A percentile compares a stretch with the other conserved stretches of the same genome.
These are phyloP conservation scores for Erebia aethiops DNA, from an alignment of 2,888 invertebrate species.

Conservation along the genomic window DNA sequence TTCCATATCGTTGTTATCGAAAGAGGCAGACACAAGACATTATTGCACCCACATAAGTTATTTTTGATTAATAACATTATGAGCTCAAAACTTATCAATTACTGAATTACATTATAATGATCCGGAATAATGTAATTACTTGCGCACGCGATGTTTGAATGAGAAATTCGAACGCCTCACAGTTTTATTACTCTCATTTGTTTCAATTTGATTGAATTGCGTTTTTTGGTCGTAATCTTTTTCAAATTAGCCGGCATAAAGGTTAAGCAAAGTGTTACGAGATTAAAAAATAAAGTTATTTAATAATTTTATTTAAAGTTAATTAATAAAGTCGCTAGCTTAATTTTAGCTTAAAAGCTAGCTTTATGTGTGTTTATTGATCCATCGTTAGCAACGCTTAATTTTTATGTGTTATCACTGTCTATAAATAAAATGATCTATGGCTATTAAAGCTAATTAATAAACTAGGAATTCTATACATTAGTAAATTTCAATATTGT, in stretches of 20 bases:
- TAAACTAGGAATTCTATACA: background rate
- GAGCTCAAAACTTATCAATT: constrained; percentile 12
- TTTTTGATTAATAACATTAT: constrained; percentile 10
- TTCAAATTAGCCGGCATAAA: background rate
- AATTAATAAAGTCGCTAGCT: too few relatives aligned
- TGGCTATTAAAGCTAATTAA: background rate
- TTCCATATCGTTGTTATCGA: too few relatives aligned
- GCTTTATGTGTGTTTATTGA: too few relatives aligned
- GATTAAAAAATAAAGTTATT: background rate
- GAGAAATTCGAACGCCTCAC: constrained; percentile 43
- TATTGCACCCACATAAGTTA: background rate
- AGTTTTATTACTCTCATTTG: background rate
- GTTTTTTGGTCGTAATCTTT: background rate
- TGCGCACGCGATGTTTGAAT: constrained; percentile 55
- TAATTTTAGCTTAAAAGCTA: too few relatives aligned
- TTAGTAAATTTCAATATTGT: background rate
- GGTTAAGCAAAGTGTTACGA: background rate
- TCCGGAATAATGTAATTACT: constrained; percentile 43
- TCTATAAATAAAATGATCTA: too few relatives aligned
- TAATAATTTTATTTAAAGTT: background rate
- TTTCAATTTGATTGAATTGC: constrained; percentile 12
- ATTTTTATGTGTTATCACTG: too few relatives aligned
- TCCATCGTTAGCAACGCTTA: too few relatives aligned
- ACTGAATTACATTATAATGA: constrained; percentile 26
- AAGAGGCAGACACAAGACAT: too few relatives aligned